Evolutionary conservation across 2,888 invertebrate species (phyloP), one percentile per base, ranked within the genome.

Genomic region (Caradrina kadenii): DNA sequence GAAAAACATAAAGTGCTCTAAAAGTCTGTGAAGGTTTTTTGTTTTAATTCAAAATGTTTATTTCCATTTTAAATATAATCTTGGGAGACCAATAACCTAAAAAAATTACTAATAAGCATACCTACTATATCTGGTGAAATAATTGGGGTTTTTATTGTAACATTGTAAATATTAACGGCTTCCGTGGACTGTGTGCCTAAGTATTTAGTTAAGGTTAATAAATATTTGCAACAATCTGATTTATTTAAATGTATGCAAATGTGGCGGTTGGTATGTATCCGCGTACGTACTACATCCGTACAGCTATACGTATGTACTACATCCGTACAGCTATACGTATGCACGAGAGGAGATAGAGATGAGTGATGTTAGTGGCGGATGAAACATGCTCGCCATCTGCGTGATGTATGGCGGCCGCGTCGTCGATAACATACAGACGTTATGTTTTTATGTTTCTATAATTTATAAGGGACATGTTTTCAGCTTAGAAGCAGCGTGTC

Each of bases 101-200:
- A 10, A 8, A 15, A 8, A 5, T 22, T 75, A 19, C 17, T 31
- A 17, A 22, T 45, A 17, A 49, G n/a, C 19, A 21, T n/a, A 7
- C 10, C n/a, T 26, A 4, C 19, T 31, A 8, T 22, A 19, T 4
- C 54, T 52, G 22, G 35, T 65, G 26, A 19, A 56, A 54, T 21
- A 39, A 39, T 53, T 53, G 8, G 53, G 66, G 65, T 54, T 60
- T 59, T n/a, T 48, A 42, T 11, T n/a, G 17, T 70, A 58, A 48
- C 8, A 21, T 15, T 63, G 65, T 80, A 66, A 69, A 66, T 63
- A 80, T 79, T 62, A 80, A 42, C 77, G 70, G 77, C 81, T 80
- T 80, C 78, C 81, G 42, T 59, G 54, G 4, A 45, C 17, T 45
- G 49, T 49, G 19, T 10, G 54, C 64, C 11, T 80, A 54, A 69